Base-by-base conservation (phyloP, 2,888 invertebrate genomes). In the Flexamia atlantica region DNA sequence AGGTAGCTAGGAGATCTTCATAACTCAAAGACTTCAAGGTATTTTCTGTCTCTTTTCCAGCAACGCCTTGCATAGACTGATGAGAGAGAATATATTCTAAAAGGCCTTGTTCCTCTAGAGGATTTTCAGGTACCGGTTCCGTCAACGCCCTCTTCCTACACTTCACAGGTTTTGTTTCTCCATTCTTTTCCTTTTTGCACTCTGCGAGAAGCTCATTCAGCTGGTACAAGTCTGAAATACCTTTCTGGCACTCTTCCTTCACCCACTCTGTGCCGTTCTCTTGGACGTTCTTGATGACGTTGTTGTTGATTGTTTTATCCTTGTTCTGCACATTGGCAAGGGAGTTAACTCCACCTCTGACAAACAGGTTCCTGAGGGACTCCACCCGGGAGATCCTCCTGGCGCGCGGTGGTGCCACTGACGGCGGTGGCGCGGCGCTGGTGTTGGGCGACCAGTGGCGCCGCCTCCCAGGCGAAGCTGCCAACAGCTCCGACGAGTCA, bases 401-500 rank as follows among this genome's bases (percentile, higher is more conserved):
- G 82, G 85, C 85, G 84, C 87, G 86, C 64, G 81, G 81, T 80
- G 85, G 79, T 30, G 85, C 81, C n/a, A 72, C 81, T 5, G 87
- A 84, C 57, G 79, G 81, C 23, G 85, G 82, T 23, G 86, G 80
- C 68, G 68, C 70, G 25, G 46, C 28, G 83, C 81, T 25, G n/a
- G 86, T 86, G 57, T 87, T 85, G 3, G 91, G 92, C 42, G 91
- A 91, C 91, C 91, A 91, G 83, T 89, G 88, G n/a, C 91, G 89
- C 83, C 90, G 89, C 85, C 90, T 88, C 60, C 90, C 89, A 17
- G 90, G 88, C 0, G 90, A 89, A 23, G 89, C 89, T 9, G 91
- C 89, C 32, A 92, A 89, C 84, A 92, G 88, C 87, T 93, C 93
- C 0, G 92, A 91, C 60, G 93, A 93, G 86, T 93, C 93, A 83